Percentiles rank a stretch among this genome's conserved stretches.
These are phyloP conservation scores for Crocallis elinguaria DNA, from an alignment of 2,888 invertebrate genomes.

Conservation along the genomic window DNA sequence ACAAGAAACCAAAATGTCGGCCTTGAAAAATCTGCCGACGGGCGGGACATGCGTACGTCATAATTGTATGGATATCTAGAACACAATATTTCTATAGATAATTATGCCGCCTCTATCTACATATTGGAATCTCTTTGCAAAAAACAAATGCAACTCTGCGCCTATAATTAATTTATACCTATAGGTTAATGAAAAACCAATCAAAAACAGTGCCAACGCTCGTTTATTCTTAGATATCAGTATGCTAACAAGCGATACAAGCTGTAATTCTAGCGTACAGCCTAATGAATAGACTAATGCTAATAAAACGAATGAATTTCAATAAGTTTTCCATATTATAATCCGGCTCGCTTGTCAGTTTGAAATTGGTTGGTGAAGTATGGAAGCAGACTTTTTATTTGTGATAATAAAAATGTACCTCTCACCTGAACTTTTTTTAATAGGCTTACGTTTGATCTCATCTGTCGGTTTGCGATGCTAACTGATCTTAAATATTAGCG, in stretches of 20 bases:
- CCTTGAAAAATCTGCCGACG: too few species aligned
- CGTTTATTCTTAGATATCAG: slow-evolving; percentile 1
- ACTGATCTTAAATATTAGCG: too few species aligned
- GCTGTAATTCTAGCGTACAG: slow-evolving; percentile 33
- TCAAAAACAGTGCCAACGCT: neutral
- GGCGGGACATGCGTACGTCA: too few species aligned
- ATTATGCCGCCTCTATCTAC: too few species aligned
- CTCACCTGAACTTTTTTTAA: neutral
- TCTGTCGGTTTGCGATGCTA: too few species aligned
- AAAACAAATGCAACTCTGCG: too few species aligned
- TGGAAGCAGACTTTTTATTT: slow-evolving; percentile 8
- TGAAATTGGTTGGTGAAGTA: neutral
- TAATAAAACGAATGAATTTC: slow-evolving; percentile 48
- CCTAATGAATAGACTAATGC: slow-evolving; percentile 41
- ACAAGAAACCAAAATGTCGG: too few species aligned
- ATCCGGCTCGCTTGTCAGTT: slow-evolving; percentile 24
- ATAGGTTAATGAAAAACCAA: neutral
- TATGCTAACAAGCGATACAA: slow-evolving; percentile 19
- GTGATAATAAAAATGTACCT: too few species aligned
- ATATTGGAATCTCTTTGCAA: neutral
- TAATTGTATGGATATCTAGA: too few species aligned
- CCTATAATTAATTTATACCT: neutral
- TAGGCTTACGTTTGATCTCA: too few species aligned
- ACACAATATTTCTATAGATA: too few species aligned
- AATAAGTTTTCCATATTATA: slow-evolving; percentile 47